Percentiles rank a stretch among this genome's conserved stretches.
Conservation (phyloP, 2,888 invertebrate genomes). For the Lasioglossum zephyrum region DNA sequence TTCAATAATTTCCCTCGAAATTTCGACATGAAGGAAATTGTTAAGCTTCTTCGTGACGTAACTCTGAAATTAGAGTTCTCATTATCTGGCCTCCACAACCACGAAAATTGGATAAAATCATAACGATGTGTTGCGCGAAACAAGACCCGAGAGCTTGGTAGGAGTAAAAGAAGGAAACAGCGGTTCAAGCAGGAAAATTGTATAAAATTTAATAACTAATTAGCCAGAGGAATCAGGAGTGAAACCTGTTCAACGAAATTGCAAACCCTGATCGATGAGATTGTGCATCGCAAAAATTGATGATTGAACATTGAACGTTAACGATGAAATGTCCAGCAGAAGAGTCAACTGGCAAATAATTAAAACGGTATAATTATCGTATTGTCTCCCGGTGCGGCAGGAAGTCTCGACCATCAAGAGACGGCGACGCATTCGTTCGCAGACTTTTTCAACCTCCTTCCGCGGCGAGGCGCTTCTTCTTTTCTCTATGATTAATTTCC, state of each 20-base stretch:
- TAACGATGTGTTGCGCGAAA: background rate
- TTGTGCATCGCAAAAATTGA: background rate
- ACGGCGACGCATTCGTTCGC: background rate
- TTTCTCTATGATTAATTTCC: conserved; percentile 31
- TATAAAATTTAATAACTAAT: too few species aligned
- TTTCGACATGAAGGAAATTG: background rate
- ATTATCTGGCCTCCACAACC: background rate
- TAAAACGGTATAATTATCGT: background rate
- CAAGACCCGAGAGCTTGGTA: too few species aligned
- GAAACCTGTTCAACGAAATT: background rate
- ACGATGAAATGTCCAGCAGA: background rate
- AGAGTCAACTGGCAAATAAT: background rate
- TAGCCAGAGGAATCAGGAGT: background rate
- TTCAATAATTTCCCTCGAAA: background rate
- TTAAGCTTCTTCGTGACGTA: background rate
- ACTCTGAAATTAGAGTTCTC: background rate
- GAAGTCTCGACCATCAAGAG: background rate
- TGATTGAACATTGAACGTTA: background rate
- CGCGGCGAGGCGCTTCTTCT: background rate
- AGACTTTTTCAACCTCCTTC: background rate
- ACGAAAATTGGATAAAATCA: background rate
- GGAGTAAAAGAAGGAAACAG: background rate
- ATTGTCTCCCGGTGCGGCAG: background rate
- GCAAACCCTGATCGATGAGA: background rate
- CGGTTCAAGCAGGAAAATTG: too few species aligned